phyloP scores from a whole-genome alignment of 2,888 invertebrate genomes.

The Agrochola macilenta region DNA sequence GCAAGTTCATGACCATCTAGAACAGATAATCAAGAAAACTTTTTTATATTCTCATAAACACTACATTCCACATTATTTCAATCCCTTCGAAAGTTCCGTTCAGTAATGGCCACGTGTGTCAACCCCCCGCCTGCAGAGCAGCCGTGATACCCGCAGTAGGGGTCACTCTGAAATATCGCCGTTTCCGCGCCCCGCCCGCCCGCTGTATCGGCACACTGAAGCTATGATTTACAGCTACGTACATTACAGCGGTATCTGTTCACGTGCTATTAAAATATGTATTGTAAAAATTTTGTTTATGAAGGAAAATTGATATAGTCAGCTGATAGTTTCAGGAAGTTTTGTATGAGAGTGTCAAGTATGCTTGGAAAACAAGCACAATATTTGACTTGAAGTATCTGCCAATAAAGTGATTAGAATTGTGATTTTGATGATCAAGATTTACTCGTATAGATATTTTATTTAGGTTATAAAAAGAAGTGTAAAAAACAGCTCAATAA shows the following conservation, averaged over 20 bases:
- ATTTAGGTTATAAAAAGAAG: neutral
- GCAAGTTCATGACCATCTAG: neutral
- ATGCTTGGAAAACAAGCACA: neutral
- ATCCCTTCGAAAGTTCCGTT: constrained; percentile 7
- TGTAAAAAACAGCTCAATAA: neutral
- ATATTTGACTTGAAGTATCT: neutral
- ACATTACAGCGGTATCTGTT: constrained; percentile 57
- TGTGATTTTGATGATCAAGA: neutral
- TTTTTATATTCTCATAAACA: too few species aligned
- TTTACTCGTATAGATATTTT: neutral
- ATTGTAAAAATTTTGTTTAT: constrained; percentile 41
- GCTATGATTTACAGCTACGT: constrained; percentile 60
- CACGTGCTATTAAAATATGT: constrained; percentile 52
- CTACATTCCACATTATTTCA: neutral
- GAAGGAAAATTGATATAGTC: neutral
- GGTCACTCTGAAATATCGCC: constrained; percentile 63
- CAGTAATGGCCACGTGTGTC: constrained; percentile 30
- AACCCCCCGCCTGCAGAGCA: constrained; percentile 38
- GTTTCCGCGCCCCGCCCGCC: constrained; percentile 49
- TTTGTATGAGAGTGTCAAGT: neutral
- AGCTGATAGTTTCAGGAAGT: neutral
- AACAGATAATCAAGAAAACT: too few species aligned
- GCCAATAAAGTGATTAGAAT: neutral
- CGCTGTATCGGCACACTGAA: constrained; percentile 62
- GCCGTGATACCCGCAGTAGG: constrained; percentile 46